Conservation (phyloP, 2,113 vertebrate genomes). For the Mustelus asterias region DNA sequence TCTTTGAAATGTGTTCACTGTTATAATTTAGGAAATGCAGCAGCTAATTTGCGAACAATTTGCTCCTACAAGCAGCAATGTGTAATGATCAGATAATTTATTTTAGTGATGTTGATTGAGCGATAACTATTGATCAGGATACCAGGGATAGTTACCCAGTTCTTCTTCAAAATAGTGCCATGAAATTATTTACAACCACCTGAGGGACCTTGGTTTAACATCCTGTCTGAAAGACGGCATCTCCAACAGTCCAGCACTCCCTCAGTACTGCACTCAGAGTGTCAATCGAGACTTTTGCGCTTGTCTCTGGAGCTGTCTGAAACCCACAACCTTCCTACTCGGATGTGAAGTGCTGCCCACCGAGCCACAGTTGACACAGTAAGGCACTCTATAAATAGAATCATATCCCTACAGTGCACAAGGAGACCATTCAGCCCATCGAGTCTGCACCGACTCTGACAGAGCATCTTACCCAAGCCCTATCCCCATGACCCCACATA, state of each 20-base stretch:
- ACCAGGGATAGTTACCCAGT: background rate
- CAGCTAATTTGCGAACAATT: background rate
- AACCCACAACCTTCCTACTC: no score
- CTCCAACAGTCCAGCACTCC: background rate
- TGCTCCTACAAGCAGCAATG: background rate
- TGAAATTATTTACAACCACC: background rate
- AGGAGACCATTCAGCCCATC: no score
- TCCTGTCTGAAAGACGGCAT: background rate
- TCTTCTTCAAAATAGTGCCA: background rate
- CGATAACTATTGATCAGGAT: background rate
- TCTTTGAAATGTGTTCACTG: background rate
- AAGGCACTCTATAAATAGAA: no score
- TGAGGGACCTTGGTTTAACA: background rate
- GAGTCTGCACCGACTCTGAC: no score
- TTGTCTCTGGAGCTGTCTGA: no score
- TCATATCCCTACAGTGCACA: no score
- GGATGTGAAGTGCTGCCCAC: no score
- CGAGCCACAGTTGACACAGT: no score
- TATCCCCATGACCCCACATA: no score
- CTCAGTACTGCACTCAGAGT: no score
- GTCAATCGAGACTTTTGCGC: no score
- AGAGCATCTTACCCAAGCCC: no score
- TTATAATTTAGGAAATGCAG: background rate
- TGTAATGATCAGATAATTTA: background rate
- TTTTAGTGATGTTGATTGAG: background rate